A percentile compares a stretch with the other conserved stretches of the same genome.
These are phyloP conservation scores for Platycercus adscitus DNA, from an alignment of 2,113 vertebrate species.

Conservation along the genomic window DNA sequence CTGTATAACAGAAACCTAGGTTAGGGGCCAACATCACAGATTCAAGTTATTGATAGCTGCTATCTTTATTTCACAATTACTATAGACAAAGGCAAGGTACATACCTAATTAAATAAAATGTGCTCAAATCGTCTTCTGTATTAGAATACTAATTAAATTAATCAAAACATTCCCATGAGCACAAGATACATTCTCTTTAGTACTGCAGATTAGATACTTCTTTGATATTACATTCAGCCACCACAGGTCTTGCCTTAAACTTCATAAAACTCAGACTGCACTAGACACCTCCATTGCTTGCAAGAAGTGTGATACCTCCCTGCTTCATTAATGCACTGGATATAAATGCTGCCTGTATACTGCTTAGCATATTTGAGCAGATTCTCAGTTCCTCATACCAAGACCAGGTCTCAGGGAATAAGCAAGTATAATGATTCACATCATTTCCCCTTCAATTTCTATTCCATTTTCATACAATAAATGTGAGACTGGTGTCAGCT, in stretches of 20 bases:
- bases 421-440: neutral
- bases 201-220: neutral
- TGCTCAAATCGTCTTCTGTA: neutral
- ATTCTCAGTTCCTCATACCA: neutral
- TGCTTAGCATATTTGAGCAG: neutral
- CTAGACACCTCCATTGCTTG: neutral
- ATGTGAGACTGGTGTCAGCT: neutral
- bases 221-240: neutral
- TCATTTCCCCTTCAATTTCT: neutral
- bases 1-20: neutral
- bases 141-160: neutral
- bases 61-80: neutral
- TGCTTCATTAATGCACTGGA: accelerated
- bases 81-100: neutral
- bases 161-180: neutral
- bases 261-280: neutral
- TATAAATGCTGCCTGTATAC: neutral
- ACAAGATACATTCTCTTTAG: neutral
- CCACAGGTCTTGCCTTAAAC: neutral
- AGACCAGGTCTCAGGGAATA: neutral
- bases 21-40: neutral
- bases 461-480: neutral
- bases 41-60: neutral
- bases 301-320: neutral
- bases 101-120: neutral